These are phyloP conservation scores for Psittacula echo DNA, from an alignment of 2,797 vertebrate genomes.

Conservation along the genomic window DNA sequence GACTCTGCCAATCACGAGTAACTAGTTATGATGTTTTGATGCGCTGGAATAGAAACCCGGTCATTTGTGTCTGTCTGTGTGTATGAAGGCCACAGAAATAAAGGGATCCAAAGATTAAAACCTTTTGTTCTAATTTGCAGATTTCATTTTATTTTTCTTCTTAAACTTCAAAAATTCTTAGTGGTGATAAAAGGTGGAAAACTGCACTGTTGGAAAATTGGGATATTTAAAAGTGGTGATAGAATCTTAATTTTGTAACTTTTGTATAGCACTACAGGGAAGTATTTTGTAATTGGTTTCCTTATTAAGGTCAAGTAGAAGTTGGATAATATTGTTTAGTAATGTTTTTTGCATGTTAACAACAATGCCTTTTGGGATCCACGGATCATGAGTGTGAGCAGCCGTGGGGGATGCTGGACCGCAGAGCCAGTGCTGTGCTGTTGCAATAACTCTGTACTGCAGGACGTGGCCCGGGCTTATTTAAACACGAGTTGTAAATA, in stretches of 20 bases:
- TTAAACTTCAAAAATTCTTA: slow-evolving; percentile 64
- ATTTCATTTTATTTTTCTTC: slow-evolving; percentile 17
- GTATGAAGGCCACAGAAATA: slow-evolving; percentile 79
- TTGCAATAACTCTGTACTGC: slow-evolving; percentile 72
- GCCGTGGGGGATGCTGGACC: slow-evolving; percentile 39
- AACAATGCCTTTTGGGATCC: slow-evolving; percentile 67
- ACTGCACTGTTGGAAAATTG: slow-evolving; percentile 77
- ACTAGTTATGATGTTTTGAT: slow-evolving; percentile 40
- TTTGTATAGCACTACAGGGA: slow-evolving; percentile 83
- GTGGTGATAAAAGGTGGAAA: slow-evolving; percentile 71
- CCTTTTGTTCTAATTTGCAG: slow-evolving; percentile 74
- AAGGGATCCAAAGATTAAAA: slow-evolving; percentile 88
- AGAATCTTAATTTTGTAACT: slow-evolving; percentile 77
- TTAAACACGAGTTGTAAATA: slow-evolving; percentile 76
- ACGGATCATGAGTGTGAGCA: slow-evolving; percentile 70
- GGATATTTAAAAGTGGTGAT: slow-evolving; percentile 75
- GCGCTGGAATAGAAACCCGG: slow-evolving; percentile 54
- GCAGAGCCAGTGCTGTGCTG: slow-evolving; percentile 58
- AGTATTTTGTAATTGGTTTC: slow-evolving; percentile 76
- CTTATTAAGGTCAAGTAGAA: slow-evolving; percentile 71
- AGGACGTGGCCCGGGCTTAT: slow-evolving; percentile 62
- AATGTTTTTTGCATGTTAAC: slow-evolving; percentile 79
- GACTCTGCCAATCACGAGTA: slow-evolving; percentile 65
- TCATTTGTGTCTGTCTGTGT: slow-evolving; percentile 75
- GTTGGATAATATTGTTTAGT: slow-evolving; percentile 70